Evolutionary conservation across 2,113 vertebrate genomes (phyloP).

Genomic region (Gnathonemus echidnorhynchus): DNA sequence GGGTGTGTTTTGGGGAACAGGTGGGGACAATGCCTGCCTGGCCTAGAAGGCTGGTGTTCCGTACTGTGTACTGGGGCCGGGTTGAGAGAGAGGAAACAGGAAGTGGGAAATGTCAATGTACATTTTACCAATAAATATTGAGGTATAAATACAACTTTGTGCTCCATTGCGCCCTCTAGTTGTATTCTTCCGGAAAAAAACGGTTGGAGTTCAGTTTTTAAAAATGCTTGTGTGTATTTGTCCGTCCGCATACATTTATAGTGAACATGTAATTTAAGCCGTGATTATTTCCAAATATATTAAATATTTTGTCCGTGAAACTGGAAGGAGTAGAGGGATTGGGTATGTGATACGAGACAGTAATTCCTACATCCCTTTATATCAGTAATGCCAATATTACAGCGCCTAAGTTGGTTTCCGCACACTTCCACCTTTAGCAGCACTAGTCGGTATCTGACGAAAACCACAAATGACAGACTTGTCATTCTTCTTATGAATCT

Average conservation of each 20-base stretch:
- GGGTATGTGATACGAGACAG: neutral
- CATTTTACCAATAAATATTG: slow-evolving; percentile 68
- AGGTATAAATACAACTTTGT: slow-evolving; percentile 47
- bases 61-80: slow-evolving; percentile 28
- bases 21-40: slow-evolving; percentile 23
- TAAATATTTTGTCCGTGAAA: neutral
- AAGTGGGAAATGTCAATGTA: slow-evolving; percentile 46
- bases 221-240: neutral
- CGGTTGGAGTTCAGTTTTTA: neutral
- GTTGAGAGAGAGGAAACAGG: slow-evolving; percentile 15
- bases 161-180: slow-evolving; percentile 29
- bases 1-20: slow-evolving; percentile 25
- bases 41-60: slow-evolving; percentile 23
- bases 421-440: neutral
- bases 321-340: neutral
- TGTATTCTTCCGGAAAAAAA: neutral
- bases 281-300: neutral
- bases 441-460: neutral
- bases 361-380: neutral
- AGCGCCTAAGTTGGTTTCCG: neutral
- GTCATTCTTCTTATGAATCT: neutral
- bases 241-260: neutral
- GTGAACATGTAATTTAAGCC: neutral
- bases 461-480: neutral
- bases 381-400: neutral